These are phyloP conservation scores for Hydriomena furcata DNA, from an alignment of 2,888 invertebrate species.

Conservation along the genomic window DNA sequence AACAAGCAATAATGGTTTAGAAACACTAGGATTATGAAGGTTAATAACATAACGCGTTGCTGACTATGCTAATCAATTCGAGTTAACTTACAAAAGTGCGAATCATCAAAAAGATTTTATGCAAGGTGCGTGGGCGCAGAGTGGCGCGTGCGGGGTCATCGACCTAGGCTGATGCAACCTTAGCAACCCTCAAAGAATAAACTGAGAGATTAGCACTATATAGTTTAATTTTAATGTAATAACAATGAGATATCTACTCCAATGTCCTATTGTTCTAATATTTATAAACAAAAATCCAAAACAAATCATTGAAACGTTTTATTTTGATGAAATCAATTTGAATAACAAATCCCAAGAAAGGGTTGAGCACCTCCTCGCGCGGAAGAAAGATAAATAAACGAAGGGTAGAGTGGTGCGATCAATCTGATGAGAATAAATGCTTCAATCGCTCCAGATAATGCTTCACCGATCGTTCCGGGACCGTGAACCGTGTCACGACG, in stretches of 20 bases:
- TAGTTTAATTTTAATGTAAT: too few relatives aligned
- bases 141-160: slow-evolving; percentile 26
- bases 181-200: slow-evolving; percentile 14
- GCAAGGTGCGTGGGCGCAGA: slow-evolving; percentile 27
- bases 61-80: not conserved
- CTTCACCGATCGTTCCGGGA: not conserved
- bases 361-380: slow-evolving; percentile 2
- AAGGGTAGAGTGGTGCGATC: slow-evolving; percentile 6
- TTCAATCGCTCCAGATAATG: slow-evolving; percentile 5
- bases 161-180: slow-evolving; percentile 22
- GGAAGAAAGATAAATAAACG: slow-evolving; percentile 9
- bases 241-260: too few relatives aligned
- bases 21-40: not conserved
- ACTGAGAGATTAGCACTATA: not conserved
- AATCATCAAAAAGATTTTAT: slow-evolving; percentile 8
- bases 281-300: slow-evolving; percentile 15
- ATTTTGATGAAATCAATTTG: too few relatives aligned
- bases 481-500: slow-evolving; percentile 4
- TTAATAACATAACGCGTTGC: not conserved
- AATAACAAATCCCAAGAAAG: slow-evolving; percentile 21
- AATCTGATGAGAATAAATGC: slow-evolving; percentile 5
- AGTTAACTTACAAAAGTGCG: slow-evolving; percentile 5
- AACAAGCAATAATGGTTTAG: slow-evolving; percentile 35
- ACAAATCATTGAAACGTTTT: not conserved
- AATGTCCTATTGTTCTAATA: too few relatives aligned